Conservation (phyloP, 2,888 invertebrate genomes). For the Marasmarcha lunaedactyla region DNA sequence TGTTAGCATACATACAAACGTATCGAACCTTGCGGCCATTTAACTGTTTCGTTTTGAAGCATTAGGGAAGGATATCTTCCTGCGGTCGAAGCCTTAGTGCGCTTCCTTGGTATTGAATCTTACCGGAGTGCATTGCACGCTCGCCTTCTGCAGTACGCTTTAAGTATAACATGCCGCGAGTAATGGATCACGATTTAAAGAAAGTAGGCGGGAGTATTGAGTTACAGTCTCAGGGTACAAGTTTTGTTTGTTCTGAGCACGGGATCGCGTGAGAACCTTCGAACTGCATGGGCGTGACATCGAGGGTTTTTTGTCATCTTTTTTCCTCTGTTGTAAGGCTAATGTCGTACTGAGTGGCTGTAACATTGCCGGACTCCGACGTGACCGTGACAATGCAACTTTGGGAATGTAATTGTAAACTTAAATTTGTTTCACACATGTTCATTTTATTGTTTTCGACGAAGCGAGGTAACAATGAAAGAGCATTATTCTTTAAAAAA, state of each 20-base stretch:
- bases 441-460: conserved; percentile 22
- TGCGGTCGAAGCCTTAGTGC: conserved; percentile 46
- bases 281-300: conserved; percentile 67
- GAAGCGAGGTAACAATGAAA: conserved; percentile 1
- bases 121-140: conserved; percentile 27
- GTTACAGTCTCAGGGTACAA: conserved; percentile 39
- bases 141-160: conserved; percentile 14
- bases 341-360: conserved; percentile 45
- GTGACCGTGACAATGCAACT: conserved; percentile 58
- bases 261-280: conserved; percentile 61
- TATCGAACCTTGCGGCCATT: conserved; percentile 42
- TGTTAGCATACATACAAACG: conserved; percentile 50
- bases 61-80: conserved; percentile 26
- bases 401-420: conserved; percentile 13
- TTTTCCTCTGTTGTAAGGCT: conserved; percentile 43
- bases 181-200: conserved; percentile 25
- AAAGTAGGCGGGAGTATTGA: conserved; percentile 29
- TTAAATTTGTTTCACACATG: conserved; percentile 28
- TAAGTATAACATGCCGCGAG: conserved; percentile 15
- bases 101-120: conserved; percentile 26
- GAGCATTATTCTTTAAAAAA: no score
- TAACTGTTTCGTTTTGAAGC: conserved; percentile 26
- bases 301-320: conserved; percentile 43
- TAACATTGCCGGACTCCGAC: conserved; percentile 46
- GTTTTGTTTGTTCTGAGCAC: conserved; percentile 52